Evolutionary conservation across 2,797 vertebrate genomes (phyloP), one percentile per base, ranked within the genome.

Genomic region (Salarias fasciatus): DNA sequence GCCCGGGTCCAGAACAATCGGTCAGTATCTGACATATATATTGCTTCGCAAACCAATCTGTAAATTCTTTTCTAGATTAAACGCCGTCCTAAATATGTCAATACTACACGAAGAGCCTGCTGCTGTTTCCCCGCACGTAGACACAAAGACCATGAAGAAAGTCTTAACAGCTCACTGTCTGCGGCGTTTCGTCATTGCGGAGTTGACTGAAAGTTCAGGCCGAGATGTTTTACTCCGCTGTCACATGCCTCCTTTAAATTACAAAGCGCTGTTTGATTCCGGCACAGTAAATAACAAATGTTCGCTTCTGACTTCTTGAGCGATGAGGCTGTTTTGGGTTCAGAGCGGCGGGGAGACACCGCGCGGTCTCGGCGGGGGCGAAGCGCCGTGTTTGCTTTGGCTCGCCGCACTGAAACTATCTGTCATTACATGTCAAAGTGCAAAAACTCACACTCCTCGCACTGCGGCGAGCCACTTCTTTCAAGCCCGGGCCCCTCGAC

Each of bases 321-420:
- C 65, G 63, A 86, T 48, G 43, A 50, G 58, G 61, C 69, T 73
- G 54, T 30, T 69, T 51, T 48, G 37, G 53, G 55, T 70, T 12
- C 63, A 55, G 54, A 30, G 42, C 2, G n/a, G 51, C 8, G 7
- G 10, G 49, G 44, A 76, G 58, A 70, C 63, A 14, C 72, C 13
- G 46, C 66, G 68, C 72, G 37, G 38, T 74, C 80, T 50, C 15
- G 44, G 37, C 60, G 61, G 72, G 60, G 76, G 63, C 14, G 36
- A 52, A 82, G 58, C 42, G 80, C 72, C 77, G 10, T 93, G 85
- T 93, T 93, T 92, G 77, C 76, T 92, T 93, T 93, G 90, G 93
- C 83, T 50, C 38, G 48, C 71, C 64, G 81, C 77, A 64, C 62
- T 84, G 71, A 91, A 88, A 89, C 77, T 60, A 89, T 83, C 92